Conservation (phyloP, 2,797 vertebrate species). For the Hybognathus amarus region DNA sequence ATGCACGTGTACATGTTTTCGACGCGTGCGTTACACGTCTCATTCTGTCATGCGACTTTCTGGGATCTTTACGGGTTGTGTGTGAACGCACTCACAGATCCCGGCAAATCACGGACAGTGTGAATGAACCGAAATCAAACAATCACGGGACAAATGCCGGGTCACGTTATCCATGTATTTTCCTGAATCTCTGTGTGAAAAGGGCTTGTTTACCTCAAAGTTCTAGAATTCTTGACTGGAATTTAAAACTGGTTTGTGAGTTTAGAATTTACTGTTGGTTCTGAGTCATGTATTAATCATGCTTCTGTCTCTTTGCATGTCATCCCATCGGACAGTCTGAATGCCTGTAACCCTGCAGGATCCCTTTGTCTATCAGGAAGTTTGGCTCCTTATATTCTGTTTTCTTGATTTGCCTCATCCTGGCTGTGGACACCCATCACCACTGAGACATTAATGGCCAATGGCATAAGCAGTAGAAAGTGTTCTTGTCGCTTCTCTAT, state of each 20-base stretch:
- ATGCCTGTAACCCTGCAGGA: background rate
- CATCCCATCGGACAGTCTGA: background rate
- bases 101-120: no score
- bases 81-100: no score
- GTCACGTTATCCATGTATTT: no score
- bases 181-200: no score
- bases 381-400: constrained; percentile 19
- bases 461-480: background rate
- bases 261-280: background rate
- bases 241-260: background rate
- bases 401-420: background rate
- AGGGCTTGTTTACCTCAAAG: no score
- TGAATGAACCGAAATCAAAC: no score
- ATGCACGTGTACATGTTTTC: no score
- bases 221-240: background rate
- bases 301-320: background rate
- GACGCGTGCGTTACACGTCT: no score
- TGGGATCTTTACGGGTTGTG: no score
- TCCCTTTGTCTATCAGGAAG: constrained; percentile 23
- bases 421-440: background rate
- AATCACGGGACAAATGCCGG: no score
- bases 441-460: background rate
- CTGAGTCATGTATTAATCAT: constrained; percentile 5
- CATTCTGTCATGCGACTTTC: no score
- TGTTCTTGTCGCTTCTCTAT: background rate